Percentiles rank a stretch among this genome's conserved stretches.
These are phyloP conservation scores for Epinephelus coioides DNA, from an alignment of 2,797 vertebrate species.

Conservation along the genomic window DNA sequence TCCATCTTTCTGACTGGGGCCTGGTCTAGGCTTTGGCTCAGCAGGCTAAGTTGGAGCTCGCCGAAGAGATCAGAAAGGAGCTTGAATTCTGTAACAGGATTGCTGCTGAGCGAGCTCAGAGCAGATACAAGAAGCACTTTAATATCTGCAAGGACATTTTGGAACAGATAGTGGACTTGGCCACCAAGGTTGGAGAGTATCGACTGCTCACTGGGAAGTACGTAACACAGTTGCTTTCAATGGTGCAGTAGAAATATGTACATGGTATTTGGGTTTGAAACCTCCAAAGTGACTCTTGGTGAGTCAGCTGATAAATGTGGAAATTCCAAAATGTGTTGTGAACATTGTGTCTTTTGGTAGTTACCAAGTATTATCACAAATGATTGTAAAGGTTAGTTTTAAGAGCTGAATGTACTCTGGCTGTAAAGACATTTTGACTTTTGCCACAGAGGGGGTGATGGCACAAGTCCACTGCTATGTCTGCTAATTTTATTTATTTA, in stretches of 20 bases:
- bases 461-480: neutral
- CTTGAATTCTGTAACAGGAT: slow-evolving; percentile 84
- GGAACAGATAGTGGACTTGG: slow-evolving; percentile 91
- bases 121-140: slow-evolving; percentile 88
- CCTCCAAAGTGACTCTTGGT: neutral
- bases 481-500: neutral
- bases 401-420: neutral
- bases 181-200: slow-evolving; percentile 92
- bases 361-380: slow-evolving; percentile 1
- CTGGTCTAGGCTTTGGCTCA: slow-evolving; percentile 86
- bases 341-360: neutral
- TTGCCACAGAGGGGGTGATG: neutral
- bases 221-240: slow-evolving; percentile 66
- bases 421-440: neutral
- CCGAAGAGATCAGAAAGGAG: slow-evolving; percentile 87
- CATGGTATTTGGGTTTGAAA: neutral
- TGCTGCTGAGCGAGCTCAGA: slow-evolving; percentile 85
- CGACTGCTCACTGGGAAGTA: slow-evolving; percentile 90
- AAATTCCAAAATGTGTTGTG: slow-evolving; percentile 6
- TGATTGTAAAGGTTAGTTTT: neutral
- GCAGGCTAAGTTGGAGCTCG: slow-evolving; percentile 86
- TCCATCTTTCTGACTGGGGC: slow-evolving; percentile 52
- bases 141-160: slow-evolving; percentile 87
- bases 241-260: slow-evolving; percentile 19
- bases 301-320: neutral